Conservation (phyloP, 1,140 invertebrate species). For the Protaetia brevitarsis region DNA sequence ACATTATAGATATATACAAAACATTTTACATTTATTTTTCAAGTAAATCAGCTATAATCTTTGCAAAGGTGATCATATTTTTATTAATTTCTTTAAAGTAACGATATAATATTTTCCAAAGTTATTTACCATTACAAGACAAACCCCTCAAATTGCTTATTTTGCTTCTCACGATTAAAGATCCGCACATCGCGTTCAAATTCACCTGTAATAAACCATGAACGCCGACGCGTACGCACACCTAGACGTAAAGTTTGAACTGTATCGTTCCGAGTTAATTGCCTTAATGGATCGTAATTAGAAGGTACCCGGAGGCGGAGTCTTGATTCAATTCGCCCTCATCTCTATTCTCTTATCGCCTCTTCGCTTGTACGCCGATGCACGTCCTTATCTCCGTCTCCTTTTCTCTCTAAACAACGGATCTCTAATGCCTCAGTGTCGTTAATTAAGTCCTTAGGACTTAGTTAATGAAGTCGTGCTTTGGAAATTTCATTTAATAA, state of each 20-base stretch:
- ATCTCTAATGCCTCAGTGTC: not conserved
- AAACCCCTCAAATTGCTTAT: too few species aligned
- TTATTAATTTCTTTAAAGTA: too few species aligned
- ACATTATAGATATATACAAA: too few species aligned
- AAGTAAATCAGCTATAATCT: too few species aligned
- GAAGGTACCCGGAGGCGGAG: constrained; percentile 21
- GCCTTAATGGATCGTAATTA: constrained; percentile 24
- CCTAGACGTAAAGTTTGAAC: constrained; percentile 17
- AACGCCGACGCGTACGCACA: not conserved
- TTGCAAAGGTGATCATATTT: too few species aligned
- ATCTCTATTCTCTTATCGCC: not conserved
- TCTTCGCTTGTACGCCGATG: not conserved
- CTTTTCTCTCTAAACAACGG: constrained; percentile 14
- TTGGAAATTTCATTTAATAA: constrained; percentile 24
- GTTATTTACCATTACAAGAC: too few species aligned
- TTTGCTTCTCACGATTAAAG: too few species aligned
- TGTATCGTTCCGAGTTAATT: constrained; percentile 22
- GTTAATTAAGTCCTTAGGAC: constrained; percentile 25
- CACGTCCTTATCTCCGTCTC: not conserved
- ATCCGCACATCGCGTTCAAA: too few species aligned
- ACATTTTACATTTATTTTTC: too few species aligned
- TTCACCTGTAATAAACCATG: not conserved
- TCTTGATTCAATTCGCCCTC: constrained; percentile 13
- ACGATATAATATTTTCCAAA: too few species aligned
- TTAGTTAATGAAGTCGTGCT: constrained; percentile 22